These are phyloP conservation scores for Tetranychus truncatus DNA, from an alignment of 2,888 invertebrate species.

Conservation along the genomic window DNA sequence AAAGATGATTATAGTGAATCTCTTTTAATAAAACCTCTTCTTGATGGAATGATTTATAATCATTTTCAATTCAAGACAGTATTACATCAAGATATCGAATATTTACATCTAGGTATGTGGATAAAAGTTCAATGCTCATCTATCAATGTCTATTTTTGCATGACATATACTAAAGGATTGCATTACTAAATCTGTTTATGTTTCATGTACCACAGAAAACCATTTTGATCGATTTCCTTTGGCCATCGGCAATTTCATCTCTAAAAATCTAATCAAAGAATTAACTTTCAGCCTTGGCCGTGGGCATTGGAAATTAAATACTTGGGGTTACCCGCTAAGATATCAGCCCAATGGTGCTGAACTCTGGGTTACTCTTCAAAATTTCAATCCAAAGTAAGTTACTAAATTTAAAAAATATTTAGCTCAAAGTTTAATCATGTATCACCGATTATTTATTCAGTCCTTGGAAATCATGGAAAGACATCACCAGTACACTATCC, in stretches of 20 bases:
- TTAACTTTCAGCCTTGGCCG: slow-evolving; percentile 76
- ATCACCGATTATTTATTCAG: background rate
- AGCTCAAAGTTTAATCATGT: no score
- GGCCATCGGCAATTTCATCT: slow-evolving; percentile 66
- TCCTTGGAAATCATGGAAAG: slow-evolving; percentile 47
- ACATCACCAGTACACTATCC: slow-evolving; percentile 69
- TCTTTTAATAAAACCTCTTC: slow-evolving; percentile 62
- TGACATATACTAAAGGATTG: background rate
- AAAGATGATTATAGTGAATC: slow-evolving; percentile 44
- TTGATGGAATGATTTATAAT: slow-evolving; percentile 62
- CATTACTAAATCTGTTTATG: background rate
- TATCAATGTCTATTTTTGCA: background rate
- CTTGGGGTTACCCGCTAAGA: slow-evolving; percentile 80
- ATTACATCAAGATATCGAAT: slow-evolving; percentile 11
- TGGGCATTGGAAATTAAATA: slow-evolving; percentile 77
- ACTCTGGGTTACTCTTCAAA: slow-evolving; percentile 75
- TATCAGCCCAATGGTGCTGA: slow-evolving; percentile 86
- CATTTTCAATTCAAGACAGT: slow-evolving; percentile 57
- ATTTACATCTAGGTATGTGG: slow-evolving; percentile 5
- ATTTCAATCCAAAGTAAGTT: slow-evolving; percentile 26
- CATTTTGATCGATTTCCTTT: slow-evolving; percentile 74
- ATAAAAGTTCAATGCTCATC: background rate
- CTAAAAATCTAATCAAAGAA: slow-evolving; percentile 60
- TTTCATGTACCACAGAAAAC: slow-evolving; percentile 42
- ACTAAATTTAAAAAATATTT: background rate